Conservation (phyloP, 1,140 invertebrate species). For the Ctenoplectra terminalis region DNA sequence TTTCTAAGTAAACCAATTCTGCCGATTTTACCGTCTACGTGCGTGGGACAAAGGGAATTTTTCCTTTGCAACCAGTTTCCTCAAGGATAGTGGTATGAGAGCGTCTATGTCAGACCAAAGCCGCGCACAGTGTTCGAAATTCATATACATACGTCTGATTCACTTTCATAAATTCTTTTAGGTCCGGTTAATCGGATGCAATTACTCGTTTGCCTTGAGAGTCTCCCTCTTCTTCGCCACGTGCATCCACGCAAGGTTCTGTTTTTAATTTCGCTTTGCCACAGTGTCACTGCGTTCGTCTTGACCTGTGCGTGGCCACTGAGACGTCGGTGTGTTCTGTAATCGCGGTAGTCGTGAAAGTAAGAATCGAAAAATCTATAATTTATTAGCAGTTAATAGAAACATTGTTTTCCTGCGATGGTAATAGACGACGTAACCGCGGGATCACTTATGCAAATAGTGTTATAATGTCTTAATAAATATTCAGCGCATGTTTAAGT, state of each 20-base stretch:
- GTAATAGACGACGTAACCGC: not conserved
- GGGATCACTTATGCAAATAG: not conserved
- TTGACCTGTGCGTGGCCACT: too few species aligned
- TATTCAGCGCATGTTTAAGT: not conserved
- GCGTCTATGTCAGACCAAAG: not conserved
- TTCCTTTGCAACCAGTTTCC: slow-evolving; percentile 12
- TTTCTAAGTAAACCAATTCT: not conserved
- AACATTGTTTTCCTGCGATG: not conserved
- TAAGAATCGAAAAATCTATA: not conserved
- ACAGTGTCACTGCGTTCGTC: not conserved
- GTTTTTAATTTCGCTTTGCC: not conserved
- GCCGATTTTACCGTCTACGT: not conserved
- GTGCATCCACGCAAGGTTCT: not conserved
- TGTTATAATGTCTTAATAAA: not conserved
- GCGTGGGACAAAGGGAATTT: not conserved
- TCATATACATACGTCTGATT: not conserved
- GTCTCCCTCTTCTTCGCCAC: not conserved
- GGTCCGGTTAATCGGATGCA: slow-evolving; percentile 7
- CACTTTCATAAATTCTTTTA: slow-evolving; percentile 5
- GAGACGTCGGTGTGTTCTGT: not conserved
- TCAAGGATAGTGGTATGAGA: slow-evolving; percentile 38
- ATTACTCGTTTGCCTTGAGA: slow-evolving; percentile 30
- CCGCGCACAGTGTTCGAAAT: not conserved
- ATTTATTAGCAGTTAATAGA: too few species aligned
- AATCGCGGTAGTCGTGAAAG: not conserved